Percentiles rank a stretch among this genome's conserved stretches.
These are phyloP conservation scores for Perca flavescens DNA, from an alignment of 2,113 vertebrate species.

Conservation along the genomic window DNA sequence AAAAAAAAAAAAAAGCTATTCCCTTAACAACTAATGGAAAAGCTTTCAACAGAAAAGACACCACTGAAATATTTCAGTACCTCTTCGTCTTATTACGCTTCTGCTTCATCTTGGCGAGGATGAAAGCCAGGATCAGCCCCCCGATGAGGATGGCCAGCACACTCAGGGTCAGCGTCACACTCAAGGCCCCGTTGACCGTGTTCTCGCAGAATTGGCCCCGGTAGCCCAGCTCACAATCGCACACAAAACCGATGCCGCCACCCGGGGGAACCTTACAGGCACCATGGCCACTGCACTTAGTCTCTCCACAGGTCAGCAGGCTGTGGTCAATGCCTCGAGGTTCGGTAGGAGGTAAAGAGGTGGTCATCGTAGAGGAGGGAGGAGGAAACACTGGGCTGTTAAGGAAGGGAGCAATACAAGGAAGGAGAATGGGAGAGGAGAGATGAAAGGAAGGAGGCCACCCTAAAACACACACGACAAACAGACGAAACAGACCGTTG, in stretches of 20 bases:
- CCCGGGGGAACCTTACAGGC: conserved; percentile 68
- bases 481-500: no score
- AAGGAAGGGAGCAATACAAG: background rate
- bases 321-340: conserved; percentile 55
- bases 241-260: conserved; percentile 72
- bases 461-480: conserved; percentile 1
- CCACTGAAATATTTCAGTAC: conserved; percentile 45
- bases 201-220: conserved; percentile 83
- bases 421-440: background rate
- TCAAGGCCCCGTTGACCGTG: conserved; percentile 73
- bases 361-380: conserved; percentile 31
- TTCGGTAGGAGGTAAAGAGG: background rate
- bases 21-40: background rate
- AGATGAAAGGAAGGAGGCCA: conserved; percentile 6
- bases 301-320: conserved; percentile 76
- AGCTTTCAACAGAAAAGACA: background rate
- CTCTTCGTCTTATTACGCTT: conserved; percentile 67
- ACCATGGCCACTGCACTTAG: conserved; percentile 81
- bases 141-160: conserved; percentile 76
- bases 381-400: background rate
- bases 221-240: conserved; percentile 87
- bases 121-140: conserved; percentile 73
- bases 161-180: conserved; percentile 79
- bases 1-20: background rate
- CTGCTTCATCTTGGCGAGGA: conserved; percentile 77